Evolutionary conservation across 1,140 invertebrate species (phyloP).

Genomic region (Lamellibrachia luymesi): DNA sequence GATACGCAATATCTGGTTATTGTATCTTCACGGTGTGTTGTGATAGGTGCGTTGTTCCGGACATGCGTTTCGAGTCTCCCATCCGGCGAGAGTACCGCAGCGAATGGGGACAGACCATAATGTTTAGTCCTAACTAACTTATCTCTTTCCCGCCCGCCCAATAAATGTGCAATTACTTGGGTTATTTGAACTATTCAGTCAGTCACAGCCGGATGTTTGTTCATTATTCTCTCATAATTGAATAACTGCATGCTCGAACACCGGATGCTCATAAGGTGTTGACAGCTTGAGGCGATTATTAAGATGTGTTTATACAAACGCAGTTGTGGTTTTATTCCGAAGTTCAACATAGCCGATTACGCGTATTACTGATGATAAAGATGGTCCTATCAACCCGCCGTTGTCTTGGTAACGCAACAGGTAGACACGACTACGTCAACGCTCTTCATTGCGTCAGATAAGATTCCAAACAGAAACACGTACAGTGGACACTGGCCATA

Average conservation of each 20-base stretch:
- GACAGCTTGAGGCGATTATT: neutral
- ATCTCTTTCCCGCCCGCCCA: too few relatives aligned
- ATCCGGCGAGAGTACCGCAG: too few relatives aligned
- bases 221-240: too few relatives aligned
- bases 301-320: neutral
- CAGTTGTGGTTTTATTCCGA: neutral
- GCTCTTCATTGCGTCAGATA: neutral
- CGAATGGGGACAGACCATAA: too few relatives aligned
- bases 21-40: too few relatives aligned
- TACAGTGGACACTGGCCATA: neutral
- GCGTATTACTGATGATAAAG: neutral
- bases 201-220: too few relatives aligned
- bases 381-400: neutral
- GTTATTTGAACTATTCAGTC: too few relatives aligned
- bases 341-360: neutral
- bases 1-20: too few relatives aligned
- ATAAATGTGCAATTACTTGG: too few relatives aligned
- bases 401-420: slow-evolving; percentile 4
- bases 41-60: too few relatives aligned
- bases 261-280: neutral
- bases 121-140: too few relatives aligned
- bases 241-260: neutral
- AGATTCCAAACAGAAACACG: neutral
- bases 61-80: too few relatives aligned
- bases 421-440: neutral